Conservation (phyloP, 1,140 invertebrate species). For the Elysia chlorotica region DNA sequence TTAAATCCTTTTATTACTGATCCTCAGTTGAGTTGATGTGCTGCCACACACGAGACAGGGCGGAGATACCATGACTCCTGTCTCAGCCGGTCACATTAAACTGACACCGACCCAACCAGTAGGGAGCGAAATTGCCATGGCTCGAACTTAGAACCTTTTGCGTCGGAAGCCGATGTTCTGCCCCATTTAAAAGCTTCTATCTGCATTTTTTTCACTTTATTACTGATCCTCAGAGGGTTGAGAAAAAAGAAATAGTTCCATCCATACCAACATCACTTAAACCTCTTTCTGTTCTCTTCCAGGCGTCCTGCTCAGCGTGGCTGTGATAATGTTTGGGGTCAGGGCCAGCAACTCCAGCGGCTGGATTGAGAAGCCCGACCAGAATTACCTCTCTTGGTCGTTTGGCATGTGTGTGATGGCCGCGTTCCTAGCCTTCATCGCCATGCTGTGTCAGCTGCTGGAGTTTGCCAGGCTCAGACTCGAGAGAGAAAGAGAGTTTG, state of each 20-base stretch:
- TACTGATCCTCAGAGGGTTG: neutral
- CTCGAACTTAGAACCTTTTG: neutral
- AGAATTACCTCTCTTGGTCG: conserved; percentile 24
- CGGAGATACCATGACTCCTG: too few relatives aligned
- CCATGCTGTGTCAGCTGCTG: neutral
- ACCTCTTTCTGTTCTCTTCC: neutral
- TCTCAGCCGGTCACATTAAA: too few relatives aligned
- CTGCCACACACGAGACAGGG: too few relatives aligned
- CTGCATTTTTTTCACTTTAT: neutral
- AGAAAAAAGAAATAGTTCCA: neutral
- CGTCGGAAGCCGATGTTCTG: neutral
- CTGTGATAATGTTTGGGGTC: conserved; percentile 16
- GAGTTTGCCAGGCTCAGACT: conserved; percentile 1
- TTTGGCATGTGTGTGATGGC: conserved; percentile 18
- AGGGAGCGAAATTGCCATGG: neutral
- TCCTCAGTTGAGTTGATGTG: too few relatives aligned
- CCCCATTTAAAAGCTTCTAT: neutral
- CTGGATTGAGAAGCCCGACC: conserved; percentile 10
- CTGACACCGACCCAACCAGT: too few relatives aligned
- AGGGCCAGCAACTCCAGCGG: conserved; percentile 6
- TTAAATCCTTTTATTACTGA: too few relatives aligned
- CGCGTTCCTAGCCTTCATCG: conserved; percentile 6
- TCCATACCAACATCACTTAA: neutral
- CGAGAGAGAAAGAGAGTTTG: neutral
- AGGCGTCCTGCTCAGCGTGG: conserved; percentile 6